Evolutionary conservation across 2,113 vertebrate species (phyloP), one percentile per base, ranked within the genome.

Genomic region (Oreochromis spilurus): DNA sequence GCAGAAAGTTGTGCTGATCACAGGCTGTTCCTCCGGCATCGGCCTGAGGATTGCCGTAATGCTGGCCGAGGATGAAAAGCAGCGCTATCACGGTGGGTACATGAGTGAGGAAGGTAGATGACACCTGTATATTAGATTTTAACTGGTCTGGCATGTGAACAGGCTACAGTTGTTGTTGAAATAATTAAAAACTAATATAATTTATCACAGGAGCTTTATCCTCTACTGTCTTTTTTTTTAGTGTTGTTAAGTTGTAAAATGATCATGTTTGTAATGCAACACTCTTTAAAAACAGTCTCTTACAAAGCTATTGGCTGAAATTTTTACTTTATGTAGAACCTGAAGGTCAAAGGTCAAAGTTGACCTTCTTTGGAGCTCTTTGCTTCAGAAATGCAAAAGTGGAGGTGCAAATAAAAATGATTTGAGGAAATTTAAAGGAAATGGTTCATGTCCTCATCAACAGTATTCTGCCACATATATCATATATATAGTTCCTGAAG

Each of bases 1-100:
- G 70, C 95, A 96, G 93, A 97, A 95, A 94, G 96, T 96, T 4
- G 95, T 97, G 50, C 93, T 97, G 87, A 96, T 97, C 93, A 97
- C 95, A 5, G 96, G 97, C 82, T 97, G 96, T 91, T 96, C 96
- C 88, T 97, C 88, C 0, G 96, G 96, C 16, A 97, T 96, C n/a
- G 95, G 97, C 52, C 85, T 96, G 48, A 95, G 94, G 29, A 93
- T 96, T 91, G 96, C 96, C 0, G 94, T 96, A 58, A 95, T 95
- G 87, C 94, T 97, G 92, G 95, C 96, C 1, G 90, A 87, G 31
- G 97, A 97, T 88, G 92, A 95, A 57, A 94, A 96, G 88, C 92
- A 93, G 65, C 96, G 96, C n/a, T 97, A 97, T 84, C 91, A 95
- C 83, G 97, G 97, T 97, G 19, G 55, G 38, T 24, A 19, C 12